phyloP scores from a whole-genome alignment of 2,888 invertebrate species.

The Protophormia terraenovae region DNA sequence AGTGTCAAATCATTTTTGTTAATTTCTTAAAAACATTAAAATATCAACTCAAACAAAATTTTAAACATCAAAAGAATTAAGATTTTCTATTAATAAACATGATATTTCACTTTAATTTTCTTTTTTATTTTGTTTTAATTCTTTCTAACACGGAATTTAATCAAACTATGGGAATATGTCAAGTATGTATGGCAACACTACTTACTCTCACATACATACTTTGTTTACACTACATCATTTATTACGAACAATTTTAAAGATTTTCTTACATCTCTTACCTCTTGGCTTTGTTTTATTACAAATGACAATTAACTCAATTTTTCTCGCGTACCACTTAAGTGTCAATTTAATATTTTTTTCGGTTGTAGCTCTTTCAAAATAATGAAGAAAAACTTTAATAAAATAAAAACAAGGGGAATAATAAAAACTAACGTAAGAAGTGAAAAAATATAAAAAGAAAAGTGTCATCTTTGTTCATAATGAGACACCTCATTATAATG shows the following conservation, averaged over 20 bases:
- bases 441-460: no score
- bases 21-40: no score
- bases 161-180: conserved; percentile 1
- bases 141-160: not conserved
- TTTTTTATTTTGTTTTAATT: not conserved
- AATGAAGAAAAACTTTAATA: not conserved
- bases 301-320: conserved; percentile 55
- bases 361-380: not conserved
- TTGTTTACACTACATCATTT: no score
- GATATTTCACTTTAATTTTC: not conserved
- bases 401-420: not conserved
- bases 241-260: not conserved
- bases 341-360: conserved; percentile 38
- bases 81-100: no score
- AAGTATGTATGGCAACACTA: not conserved
- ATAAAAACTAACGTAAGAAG: no score
- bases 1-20: no score
- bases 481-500: conserved; percentile 57
- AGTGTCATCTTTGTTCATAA: conserved; percentile 56
- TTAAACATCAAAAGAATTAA: no score
- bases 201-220: no score
- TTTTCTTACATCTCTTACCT: not conserved
- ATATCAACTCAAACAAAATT: no score
- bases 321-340: conserved; percentile 51
- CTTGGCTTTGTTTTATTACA: not conserved